Evolutionary conservation across 2,113 vertebrate species (phyloP), one percentile per base, ranked within the genome.

Genomic region (Oncorhynchus clarkii): DNA sequence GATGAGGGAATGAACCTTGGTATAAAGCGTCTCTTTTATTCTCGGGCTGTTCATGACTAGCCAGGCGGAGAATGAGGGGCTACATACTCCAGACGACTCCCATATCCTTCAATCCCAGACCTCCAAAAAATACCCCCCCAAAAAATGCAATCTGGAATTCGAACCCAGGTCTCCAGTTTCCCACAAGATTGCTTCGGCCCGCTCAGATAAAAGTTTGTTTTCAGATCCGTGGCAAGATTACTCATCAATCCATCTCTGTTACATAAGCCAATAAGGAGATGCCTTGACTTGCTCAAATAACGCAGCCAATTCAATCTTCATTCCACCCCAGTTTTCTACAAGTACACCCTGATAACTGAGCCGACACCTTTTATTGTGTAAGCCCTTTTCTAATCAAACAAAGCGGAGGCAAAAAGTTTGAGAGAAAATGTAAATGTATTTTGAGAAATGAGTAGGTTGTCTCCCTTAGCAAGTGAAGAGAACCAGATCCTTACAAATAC

Each of bases 1-100:
- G 85, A 90, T 89, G 87, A 88, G 88, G 75, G 81, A 81, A 84
- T 87, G 88, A 87, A 89, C 89, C 90, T 92, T 91, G 89, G 84
- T 89, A 89, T 75, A 77, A 81, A 80, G 77, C 75, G 77, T 78
- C 79, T 64, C 82, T 86, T 88, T 88, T 87, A 88, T 84, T 82
- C 74, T 68, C 80, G 18, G 31, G 76, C 76, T 84, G 87, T 88
- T 88, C 82, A 78, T 76, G 85, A 88, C 78, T 76, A 75, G 76
- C 72, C 77, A 86, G 79, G 85, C 80, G 22, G 39, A 86, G 89
- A 90, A 78, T 85, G 83, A 93, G 82, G 84, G 82, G 83, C 72
- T 57, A 72, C 82, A 78, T 69, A 78, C 80, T 70, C 80, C 85
- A 79, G 74, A 76, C 78, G 29, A 66, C 75, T 45, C 70, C 9